These are phyloP conservation scores for Drosophila kikkawai DNA, from an alignment of 1,140 invertebrate species.

Conservation along the genomic window DNA sequence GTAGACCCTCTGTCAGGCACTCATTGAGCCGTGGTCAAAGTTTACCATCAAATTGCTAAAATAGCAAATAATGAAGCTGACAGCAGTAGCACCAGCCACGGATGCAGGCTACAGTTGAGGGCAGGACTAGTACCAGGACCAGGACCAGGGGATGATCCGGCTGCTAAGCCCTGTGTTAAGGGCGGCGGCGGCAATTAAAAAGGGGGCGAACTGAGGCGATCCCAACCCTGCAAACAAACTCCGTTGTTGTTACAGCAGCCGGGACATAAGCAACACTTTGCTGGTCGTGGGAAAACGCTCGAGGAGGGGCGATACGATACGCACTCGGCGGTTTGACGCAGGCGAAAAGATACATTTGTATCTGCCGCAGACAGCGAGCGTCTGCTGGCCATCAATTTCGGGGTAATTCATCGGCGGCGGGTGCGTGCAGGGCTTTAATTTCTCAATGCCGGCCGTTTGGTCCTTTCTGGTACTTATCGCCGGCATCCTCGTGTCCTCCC, in stretches of 20 bases:
- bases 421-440: constrained; percentile 76
- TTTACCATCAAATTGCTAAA: constrained; percentile 82
- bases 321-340: constrained; percentile 70
- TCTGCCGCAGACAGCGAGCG: constrained; percentile 74
- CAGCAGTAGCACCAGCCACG: constrained; percentile 47
- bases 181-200: constrained; percentile 79
- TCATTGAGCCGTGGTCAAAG: constrained; percentile 68
- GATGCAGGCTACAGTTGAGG: background rate
- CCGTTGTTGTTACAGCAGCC: constrained; percentile 63
- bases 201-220: constrained; percentile 23
- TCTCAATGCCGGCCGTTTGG: constrained; percentile 59
- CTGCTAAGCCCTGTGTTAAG: constrained; percentile 61
- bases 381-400: constrained; percentile 79
- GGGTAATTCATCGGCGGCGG: constrained; percentile 49
- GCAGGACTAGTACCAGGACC: constrained; percentile 23
- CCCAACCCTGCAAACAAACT: constrained; percentile 15
- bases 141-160: constrained; percentile 68
- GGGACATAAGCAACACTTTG: constrained; percentile 72
- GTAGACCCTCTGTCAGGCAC: constrained; percentile 45
- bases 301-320: constrained; percentile 28
- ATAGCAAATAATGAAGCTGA: constrained; percentile 83
- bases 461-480: constrained; percentile 68
- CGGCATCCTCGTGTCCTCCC: constrained; percentile 26
- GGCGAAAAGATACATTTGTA: constrained; percentile 76
- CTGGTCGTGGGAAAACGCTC: constrained; percentile 67